Conservation (phyloP, 2,888 invertebrate species). For the Papilio gigon region DNA sequence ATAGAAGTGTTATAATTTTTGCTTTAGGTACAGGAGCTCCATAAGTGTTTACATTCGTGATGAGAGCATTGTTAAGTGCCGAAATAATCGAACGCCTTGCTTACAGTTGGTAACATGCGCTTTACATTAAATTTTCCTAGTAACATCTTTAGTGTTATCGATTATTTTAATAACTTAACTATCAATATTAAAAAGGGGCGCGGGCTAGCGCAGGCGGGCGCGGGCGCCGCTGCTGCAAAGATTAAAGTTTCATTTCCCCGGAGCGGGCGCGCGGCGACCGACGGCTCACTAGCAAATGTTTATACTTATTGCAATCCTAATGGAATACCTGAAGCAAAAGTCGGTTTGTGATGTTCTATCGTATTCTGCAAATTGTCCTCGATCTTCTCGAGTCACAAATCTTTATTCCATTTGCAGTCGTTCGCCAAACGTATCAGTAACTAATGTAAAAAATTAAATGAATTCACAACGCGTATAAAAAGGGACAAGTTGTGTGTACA, state of each 20-base stretch:
- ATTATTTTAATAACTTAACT: no score
- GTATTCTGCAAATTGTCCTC: neutral
- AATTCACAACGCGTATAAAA: no score
- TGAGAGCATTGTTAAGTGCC: no score
- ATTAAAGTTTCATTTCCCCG: conserved; percentile 27
- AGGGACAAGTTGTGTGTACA: no score
- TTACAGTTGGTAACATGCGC: no score
- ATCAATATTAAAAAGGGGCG: no score
- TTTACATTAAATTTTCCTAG: no score
- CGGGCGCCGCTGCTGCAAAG: neutral
- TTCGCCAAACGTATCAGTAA: no score
- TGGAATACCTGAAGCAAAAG: neutral
- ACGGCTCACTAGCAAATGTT: conserved; percentile 20
- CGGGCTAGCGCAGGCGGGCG: neutral
- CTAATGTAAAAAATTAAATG: no score
- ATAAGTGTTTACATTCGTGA: neutral
- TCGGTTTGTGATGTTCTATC: neutral
- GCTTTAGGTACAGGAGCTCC: neutral
- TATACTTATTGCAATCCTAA: conserved; percentile 8
- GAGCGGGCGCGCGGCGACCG: conserved; percentile 13
- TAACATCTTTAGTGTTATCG: no score
- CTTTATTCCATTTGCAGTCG: neutral
- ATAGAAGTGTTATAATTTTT: neutral
- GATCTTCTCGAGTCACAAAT: neutral
- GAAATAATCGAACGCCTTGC: no score